Evolutionary conservation across 1,140 invertebrate species (phyloP).

Genomic region (Hetaerina americana): DNA sequence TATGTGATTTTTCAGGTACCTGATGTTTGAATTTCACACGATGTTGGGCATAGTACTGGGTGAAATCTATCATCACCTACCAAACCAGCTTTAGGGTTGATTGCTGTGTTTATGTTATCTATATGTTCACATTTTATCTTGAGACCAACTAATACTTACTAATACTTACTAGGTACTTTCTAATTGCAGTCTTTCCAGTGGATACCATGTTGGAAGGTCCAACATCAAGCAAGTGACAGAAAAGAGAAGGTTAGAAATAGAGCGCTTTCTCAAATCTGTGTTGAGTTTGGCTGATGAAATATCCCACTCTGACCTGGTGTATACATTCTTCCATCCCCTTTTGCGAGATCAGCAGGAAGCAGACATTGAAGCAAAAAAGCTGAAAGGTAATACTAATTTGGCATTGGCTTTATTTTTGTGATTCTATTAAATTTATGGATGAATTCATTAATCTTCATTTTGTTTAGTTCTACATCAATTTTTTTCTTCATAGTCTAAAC

Average conservation of each 20-base stretch:
- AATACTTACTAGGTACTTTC: constrained; percentile 13
- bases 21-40: too few relatives aligned
- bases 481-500: too few relatives aligned
- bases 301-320: constrained; percentile 88
- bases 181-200: constrained; percentile 51
- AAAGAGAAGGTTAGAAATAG: constrained; percentile 71
- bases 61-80: too few relatives aligned
- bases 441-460: too few relatives aligned
- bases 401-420: too few relatives aligned
- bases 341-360: constrained; percentile 79
- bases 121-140: not conserved
- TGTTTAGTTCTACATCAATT: too few relatives aligned
- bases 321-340: constrained; percentile 95
- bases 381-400: constrained; percentile 54
- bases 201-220: constrained; percentile 74
- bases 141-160: not conserved
- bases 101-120: too few relatives aligned
- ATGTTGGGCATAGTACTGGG: too few relatives aligned
- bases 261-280: constrained; percentile 72
- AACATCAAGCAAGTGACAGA: constrained; percentile 92
- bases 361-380: constrained; percentile 44
- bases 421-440: too few relatives aligned
- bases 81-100: too few relatives aligned
- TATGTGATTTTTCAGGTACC: too few relatives aligned
- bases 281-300: constrained; percentile 85